A percentile compares a stretch with the other conserved stretches of the same genome.
These are phyloP conservation scores for Megaceryle maxima DNA, from an alignment of 2,113 vertebrate genomes.

Conservation along the genomic window DNA sequence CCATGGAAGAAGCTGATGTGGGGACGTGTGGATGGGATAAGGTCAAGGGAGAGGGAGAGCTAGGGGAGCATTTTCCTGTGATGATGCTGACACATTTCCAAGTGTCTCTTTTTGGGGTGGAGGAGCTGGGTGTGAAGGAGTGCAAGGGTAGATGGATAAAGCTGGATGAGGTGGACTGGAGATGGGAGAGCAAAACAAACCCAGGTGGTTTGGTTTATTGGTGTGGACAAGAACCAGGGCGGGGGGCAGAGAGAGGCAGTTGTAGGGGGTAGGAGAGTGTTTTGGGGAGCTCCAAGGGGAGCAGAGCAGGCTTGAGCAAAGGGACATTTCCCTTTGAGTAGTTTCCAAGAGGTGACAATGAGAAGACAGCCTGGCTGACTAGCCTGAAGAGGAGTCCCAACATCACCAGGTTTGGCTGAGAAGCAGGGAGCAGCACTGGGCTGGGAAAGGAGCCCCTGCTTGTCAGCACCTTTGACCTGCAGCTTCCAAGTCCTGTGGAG, in stretches of 20 bases:
- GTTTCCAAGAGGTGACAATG: not conserved
- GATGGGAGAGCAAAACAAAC: not conserved
- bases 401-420: not conserved
- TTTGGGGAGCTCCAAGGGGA: not conserved
- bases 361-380: not conserved
- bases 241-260: not conserved
- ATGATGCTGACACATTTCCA: accelerated
- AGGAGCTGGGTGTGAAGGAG: not conserved
- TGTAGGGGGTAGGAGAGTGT: accelerated
- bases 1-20: accelerated
- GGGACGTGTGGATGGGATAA: not conserved
- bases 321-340: not conserved
- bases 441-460: not conserved
- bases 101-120: not conserved
- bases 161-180: not conserved
- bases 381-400: not conserved
- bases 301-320: not conserved
- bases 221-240: not conserved
- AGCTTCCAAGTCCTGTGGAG: not conserved
- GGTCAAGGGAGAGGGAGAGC: not conserved
- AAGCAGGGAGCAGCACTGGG: not conserved
- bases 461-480: not conserved
- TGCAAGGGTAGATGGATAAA: accelerated
- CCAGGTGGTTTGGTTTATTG: accelerated
- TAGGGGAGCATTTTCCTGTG: accelerated